Percentiles rank a stretch among this genome's conserved stretches.
Evolutionary conservation across 2,113 vertebrate genomes (phyloP).

Genomic region (Glaucidium brasilianum): DNA sequence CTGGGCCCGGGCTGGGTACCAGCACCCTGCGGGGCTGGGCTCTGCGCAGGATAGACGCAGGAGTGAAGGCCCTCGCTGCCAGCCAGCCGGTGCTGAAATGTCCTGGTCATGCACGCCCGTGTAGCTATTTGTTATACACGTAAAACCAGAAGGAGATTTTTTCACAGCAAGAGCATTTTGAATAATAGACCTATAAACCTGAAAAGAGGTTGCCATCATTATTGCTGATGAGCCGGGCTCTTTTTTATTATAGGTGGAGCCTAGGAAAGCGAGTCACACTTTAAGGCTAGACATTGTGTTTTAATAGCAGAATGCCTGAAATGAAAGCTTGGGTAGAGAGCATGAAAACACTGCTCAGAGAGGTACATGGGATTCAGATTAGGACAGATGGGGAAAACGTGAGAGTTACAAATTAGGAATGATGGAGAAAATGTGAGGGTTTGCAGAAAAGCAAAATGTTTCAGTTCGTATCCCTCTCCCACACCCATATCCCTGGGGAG

Average conservation of each 20-base stretch:
- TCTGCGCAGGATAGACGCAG: accelerated
- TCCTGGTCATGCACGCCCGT: accelerated
- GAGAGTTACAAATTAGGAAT: neutral
- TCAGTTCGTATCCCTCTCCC: neutral
- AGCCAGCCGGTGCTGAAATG: neutral
- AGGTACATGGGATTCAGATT: neutral
- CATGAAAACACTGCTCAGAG: neutral
- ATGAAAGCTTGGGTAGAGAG: neutral
- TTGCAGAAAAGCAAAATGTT: neutral
- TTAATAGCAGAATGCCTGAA: neutral
- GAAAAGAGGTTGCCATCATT: neutral
- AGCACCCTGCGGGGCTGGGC: neutral
- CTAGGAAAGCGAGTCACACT: neutral
- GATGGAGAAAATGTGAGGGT: neutral
- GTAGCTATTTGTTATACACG: accelerated
- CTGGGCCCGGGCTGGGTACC: neutral
- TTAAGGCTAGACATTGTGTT: neutral
- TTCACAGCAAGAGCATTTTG: neutral
- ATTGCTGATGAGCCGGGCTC: neutral
- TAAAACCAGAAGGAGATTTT: neutral
- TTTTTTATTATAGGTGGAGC: neutral
- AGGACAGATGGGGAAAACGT: neutral
- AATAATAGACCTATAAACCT: neutral
- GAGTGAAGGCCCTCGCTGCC: neutral
- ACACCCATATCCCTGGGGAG: neutral